Conservation (phyloP, 2,113 vertebrate genomes). For the Plecturocebus donacophilus region DNA sequence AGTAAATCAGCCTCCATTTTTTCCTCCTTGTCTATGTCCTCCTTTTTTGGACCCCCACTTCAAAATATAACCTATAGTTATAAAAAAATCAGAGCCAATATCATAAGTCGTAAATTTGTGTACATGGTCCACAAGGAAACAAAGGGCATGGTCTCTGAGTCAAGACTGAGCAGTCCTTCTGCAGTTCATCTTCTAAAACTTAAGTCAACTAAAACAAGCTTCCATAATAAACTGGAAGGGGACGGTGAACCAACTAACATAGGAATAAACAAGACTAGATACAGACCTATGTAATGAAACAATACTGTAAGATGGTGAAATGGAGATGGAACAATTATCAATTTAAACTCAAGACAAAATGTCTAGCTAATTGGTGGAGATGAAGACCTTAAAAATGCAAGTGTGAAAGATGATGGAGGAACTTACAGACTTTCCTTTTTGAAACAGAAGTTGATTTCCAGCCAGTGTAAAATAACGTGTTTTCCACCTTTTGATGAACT, state of each 20-base stretch:
- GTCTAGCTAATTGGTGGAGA: background rate
- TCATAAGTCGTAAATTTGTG: background rate
- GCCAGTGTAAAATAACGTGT: conserved; percentile 97
- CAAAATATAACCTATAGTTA: background rate
- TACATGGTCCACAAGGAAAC: background rate
- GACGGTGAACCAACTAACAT: background rate
- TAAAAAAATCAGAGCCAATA: background rate
- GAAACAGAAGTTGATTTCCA: conserved; percentile 96
- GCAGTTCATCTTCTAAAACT: background rate
- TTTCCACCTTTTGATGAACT: conserved; percentile 98
- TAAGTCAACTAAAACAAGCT: background rate
- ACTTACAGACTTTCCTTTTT: conserved; percentile 95
- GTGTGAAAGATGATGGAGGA: background rate
- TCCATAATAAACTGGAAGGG: background rate
- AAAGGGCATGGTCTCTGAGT: background rate
- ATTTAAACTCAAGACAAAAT: background rate
- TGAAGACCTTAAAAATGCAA: background rate
- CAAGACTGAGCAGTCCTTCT: background rate
- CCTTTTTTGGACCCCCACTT: background rate
- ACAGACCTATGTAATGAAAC: background rate
- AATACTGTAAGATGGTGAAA: background rate
- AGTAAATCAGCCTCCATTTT: background rate
- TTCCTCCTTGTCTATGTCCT: background rate
- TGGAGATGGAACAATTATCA: background rate
- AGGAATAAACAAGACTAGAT: background rate